A percentile compares a stretch with the other conserved stretches of the same genome.
phyloP scores from a whole-genome alignment of 2,888 invertebrate species.

The Lydus trimaculatus region DNA sequence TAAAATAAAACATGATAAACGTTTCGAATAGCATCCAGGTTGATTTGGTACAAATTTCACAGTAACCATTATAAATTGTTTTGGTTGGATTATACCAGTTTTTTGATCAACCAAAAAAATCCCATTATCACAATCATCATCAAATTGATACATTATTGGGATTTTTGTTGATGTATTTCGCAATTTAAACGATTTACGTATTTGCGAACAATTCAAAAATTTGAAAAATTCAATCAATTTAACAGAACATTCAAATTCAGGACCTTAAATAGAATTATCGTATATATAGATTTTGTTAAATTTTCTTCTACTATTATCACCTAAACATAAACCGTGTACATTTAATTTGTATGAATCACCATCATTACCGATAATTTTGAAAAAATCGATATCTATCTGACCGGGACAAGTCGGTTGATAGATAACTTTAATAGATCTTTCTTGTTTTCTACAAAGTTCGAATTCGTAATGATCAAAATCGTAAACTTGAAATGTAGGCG shows the following conservation, averaged over 20 bases:
- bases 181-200: conserved; percentile 14
- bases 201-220: conserved; percentile 6
- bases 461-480: conserved; percentile 25
- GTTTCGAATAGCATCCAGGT: conserved; percentile 17
- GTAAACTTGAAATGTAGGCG: conserved; percentile 23
- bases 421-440: conserved; percentile 13
- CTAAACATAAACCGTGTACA: conserved; percentile 19
- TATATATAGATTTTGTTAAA: not conserved
- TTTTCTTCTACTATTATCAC: not conserved
- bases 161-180: conserved; percentile 15
- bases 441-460: not conserved
- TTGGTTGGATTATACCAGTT: conserved; percentile 14
- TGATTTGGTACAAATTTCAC: conserved; percentile 17
- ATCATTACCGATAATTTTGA: conserved; percentile 12
- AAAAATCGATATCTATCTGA: conserved; percentile 19
- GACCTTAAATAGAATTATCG: conserved; percentile 9
- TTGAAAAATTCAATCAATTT: conserved; percentile 13
- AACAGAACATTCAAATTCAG: conserved; percentile 9
- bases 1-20: conserved; percentile 20
- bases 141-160: conserved; percentile 19
- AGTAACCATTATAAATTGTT: conserved; percentile 11
- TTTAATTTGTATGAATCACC: conserved; percentile 10
- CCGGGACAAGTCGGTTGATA: conserved; percentile 17
- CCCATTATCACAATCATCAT: conserved; percentile 11
- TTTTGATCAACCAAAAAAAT: conserved; percentile 14